Evolutionary conservation across 2,113 vertebrate species (phyloP), one percentile per base, ranked within the genome.

Genomic region (Hystrix cristata): DNA sequence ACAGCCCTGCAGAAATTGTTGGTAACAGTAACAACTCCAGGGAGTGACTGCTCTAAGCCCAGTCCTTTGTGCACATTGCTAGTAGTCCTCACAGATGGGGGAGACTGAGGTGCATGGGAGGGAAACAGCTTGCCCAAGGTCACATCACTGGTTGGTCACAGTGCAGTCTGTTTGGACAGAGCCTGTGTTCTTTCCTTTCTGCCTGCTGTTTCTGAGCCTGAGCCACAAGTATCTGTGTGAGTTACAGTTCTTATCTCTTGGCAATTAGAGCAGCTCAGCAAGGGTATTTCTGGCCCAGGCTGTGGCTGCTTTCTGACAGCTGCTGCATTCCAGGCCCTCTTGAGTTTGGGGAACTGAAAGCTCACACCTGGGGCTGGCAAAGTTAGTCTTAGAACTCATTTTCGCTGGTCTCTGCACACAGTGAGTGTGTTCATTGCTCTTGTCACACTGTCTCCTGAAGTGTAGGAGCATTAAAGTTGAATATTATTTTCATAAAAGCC

Each of bases 181-280:
- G 81, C 18, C 8, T 83, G 8, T 43, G 55, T 60, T 78, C 38
- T 85, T 87, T 69, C 29, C 87, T 89, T 67, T 43, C 87, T 72
- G 79, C 87, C 90, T 72, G 90, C 95, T n/a, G 59, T 80, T 80
- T 83, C 82, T 93, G 89, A 95, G 69, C 43, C 16, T 1, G 51
- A 89, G 96, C 91, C 89, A 91, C 93, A 94, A 95, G 91, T 97
- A 91, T 38, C 96, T 97, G 51, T 71, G 64, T 96, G 94, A 88
- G 67, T 65, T 97, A 71, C 79, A 69, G 76, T 85, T 92, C 51
- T 95, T 97, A 95, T 96, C 97, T 95, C 64, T 93, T 82, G 97
- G 23, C 97, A 83, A 46, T 97, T 78, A 94, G 81, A 57, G 59
- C 51, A 53, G 29, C 67, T 11, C 95, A 64, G 76, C 69, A 38